These are phyloP conservation scores for Pediacus dermestoides DNA, from an alignment of 2,888 invertebrate genomes.

Conservation along the genomic window DNA sequence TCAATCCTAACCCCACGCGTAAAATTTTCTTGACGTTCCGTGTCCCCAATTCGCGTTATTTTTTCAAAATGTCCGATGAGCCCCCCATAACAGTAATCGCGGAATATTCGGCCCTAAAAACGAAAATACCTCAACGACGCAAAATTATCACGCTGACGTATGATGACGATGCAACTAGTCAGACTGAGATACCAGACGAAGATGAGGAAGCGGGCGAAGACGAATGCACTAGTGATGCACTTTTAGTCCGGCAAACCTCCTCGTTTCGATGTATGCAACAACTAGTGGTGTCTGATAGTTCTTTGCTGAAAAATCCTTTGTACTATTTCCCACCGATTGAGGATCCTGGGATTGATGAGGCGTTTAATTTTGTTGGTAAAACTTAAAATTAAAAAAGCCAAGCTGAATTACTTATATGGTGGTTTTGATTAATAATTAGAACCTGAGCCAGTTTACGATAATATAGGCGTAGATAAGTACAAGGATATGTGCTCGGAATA, in stretches of 20 bases:
- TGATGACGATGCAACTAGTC: too few relatives aligned
- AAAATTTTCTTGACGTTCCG: too few relatives aligned
- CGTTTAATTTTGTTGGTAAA: slow-evolving; percentile 40
- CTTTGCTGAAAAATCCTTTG: slow-evolving; percentile 49
- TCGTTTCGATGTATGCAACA: slow-evolving; percentile 47
- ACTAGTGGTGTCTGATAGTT: slow-evolving; percentile 49
- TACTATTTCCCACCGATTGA: slow-evolving; percentile 48
- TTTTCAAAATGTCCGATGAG: too few relatives aligned
- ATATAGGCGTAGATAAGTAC: slow-evolving; percentile 44
- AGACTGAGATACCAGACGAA: too few relatives aligned
- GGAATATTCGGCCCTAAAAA: too few relatives aligned
- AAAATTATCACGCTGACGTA: too few relatives aligned
- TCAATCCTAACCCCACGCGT: too few relatives aligned
- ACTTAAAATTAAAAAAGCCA: not conserved
- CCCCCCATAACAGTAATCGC: too few relatives aligned
- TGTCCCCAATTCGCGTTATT: too few relatives aligned
- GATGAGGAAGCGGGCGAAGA: slow-evolving; percentile 8
- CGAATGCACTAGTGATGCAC: slow-evolving; percentile 27
- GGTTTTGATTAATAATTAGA: slow-evolving; percentile 21
- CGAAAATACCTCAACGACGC: too few relatives aligned
- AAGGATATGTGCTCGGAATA: slow-evolving; percentile 42
- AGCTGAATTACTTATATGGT: slow-evolving; percentile 1
- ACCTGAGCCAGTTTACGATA: slow-evolving; percentile 34
- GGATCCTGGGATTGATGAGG: slow-evolving; percentile 48
- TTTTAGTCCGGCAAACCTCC: slow-evolving; percentile 38